Base-by-base conservation (phyloP, 1,140 invertebrate genomes). In the Phthorimaea operculella region DNA sequence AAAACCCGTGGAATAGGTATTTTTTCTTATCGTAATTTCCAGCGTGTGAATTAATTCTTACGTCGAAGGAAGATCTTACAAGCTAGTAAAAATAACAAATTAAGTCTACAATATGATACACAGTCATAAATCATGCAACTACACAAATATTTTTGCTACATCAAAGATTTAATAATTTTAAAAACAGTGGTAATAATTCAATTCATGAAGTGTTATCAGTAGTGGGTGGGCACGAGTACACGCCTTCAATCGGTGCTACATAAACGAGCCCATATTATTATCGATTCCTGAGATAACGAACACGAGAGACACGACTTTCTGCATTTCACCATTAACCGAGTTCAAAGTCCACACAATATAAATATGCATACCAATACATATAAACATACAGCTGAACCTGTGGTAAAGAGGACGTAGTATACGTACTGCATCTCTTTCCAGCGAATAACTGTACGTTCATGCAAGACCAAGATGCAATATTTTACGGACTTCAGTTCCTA, bases 281-380 rank as follows among this genome's bases (percentile, higher is more conserved):
- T 79, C 67, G 76, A 82, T 82, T 71, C 58, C 58, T 54, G 52
- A 60, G 69, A 73, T 79, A 74, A 70, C 66, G 72, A 62, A 64
- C 68, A 67, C 54, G 60, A 72, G 68, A 66, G 68, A 76, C 64
- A 68, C 59, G 51, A 54, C 59, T 33, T 62, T 61, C 50, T 64
- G 60, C 66, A 75, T 76, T 83, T 80, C 70, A 80, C 75, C 69
- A 79, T 74, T 68, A 74, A 63, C 65, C 55, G 73, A 79, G 79
- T 83, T 80, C 77, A 82, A 83, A 83, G 77, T 79, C 76, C 80
- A 82, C 69, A 64, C 62, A 63, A 74, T 68, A 54, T 51, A 75
- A 65, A 74, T 74, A 72, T 68, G 68, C 71, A 73, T 59, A 75
- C 52, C 54, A 54, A 60, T 62, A 58, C 70, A 75, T 72, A 70